A percentile compares a stretch with the other conserved stretches of the same genome.
Conservation (phyloP, 2,113 vertebrate genomes). For the Cnemophilus loriae region DNA sequence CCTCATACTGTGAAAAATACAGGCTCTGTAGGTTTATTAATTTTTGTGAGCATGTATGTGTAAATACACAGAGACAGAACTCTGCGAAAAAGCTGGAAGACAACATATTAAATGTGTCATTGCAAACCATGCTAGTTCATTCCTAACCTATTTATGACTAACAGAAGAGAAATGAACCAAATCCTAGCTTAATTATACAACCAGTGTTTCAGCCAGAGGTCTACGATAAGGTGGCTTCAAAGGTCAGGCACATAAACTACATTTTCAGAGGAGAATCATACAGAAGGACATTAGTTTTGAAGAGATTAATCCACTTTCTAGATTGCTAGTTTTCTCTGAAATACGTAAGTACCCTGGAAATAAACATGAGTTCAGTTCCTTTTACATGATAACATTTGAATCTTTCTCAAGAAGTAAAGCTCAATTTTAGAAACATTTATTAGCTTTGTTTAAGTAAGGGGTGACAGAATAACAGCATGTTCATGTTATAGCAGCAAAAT, state of each 20-base stretch:
- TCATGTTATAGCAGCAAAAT: not conserved
- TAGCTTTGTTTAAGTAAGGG: not conserved
- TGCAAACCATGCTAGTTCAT: not conserved
- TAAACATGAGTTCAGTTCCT: not conserved
- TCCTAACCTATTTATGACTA: conserved; percentile 29
- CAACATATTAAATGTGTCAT: conserved; percentile 3
- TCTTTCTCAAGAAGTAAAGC: not conserved
- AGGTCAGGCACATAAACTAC: not conserved
- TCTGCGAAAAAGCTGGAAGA: not conserved
- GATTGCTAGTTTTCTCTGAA: not conserved
- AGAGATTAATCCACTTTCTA: not conserved
- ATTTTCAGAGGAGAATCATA: not conserved
- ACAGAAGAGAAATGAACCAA: not conserved
- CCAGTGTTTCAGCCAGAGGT: not conserved
- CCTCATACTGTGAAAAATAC: not conserved
- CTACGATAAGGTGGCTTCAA: not conserved
- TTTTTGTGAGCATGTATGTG: not conserved
- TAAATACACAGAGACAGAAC: not conserved
- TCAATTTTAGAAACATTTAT: not conserved
- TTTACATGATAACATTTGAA: not conserved
- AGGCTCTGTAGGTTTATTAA: not conserved
- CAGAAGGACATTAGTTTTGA: not conserved
- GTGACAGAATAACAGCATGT: not conserved
- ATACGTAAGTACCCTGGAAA: not conserved
- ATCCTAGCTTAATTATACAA: conserved; percentile 15